Conservation (phyloP, 1,140 invertebrate species). For the Chrysomallon squamiferum region DNA sequence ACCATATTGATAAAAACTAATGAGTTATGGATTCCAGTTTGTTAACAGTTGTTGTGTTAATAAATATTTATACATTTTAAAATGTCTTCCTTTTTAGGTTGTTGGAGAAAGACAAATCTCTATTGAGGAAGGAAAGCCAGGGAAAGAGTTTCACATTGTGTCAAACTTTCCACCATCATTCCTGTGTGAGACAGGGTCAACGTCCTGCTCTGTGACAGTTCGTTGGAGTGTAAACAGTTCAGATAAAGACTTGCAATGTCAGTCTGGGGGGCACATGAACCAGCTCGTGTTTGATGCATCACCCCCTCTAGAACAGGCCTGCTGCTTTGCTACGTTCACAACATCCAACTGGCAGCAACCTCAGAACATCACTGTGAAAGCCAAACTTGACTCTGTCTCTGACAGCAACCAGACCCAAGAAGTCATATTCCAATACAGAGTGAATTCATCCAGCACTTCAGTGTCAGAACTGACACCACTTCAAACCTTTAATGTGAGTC, state of each 20-base stretch:
- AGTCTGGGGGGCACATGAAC: conserved; percentile 8
- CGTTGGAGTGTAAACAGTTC: background rate
- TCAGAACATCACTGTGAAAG: conserved; percentile 24
- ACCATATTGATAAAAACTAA: background rate
- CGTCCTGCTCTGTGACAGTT: conserved; percentile 22
- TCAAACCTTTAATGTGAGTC: background rate
- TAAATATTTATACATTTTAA: background rate
- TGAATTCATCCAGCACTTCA: background rate
- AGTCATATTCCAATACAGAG: conserved; percentile 14
- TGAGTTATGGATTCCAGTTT: background rate
- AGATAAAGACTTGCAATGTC: conserved; percentile 8
- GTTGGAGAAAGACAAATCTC: conserved; percentile 10
- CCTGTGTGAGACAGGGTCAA: conserved; percentile 17
- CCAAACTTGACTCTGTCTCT: conserved; percentile 31
- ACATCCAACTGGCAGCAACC: conserved; percentile 10
- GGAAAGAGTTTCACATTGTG: conserved; percentile 7
- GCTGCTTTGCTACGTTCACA: conserved; percentile 19
- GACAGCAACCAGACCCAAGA: conserved; percentile 31
- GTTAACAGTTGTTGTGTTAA: background rate
- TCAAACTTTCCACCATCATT: conserved; percentile 30
- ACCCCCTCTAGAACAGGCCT: background rate
- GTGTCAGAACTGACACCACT: background rate
- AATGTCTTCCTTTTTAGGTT: conserved; percentile 13
- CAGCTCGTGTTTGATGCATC: conserved; percentile 21
- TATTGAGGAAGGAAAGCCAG: conserved; percentile 24